A percentile compares a stretch with the other conserved stretches of the same genome.
These are phyloP conservation scores for Pseudomyrmex dendroicus DNA, from an alignment of 1,140 invertebrate genomes.

Conservation along the genomic window DNA sequence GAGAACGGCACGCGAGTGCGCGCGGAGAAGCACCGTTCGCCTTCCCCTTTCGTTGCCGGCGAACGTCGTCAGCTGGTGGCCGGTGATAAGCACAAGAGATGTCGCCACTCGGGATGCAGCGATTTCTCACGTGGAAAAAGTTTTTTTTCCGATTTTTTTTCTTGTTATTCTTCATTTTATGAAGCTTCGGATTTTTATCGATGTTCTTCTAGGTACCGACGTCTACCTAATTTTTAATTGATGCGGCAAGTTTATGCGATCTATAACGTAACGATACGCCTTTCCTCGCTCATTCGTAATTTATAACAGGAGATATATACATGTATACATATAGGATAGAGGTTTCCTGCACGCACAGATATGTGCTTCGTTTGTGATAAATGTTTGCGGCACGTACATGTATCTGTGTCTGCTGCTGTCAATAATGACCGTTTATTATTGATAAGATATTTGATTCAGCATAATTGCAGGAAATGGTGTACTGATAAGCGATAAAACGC, in stretches of 20 bases:
- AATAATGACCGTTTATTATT: background rate
- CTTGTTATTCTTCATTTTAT: background rate
- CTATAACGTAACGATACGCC: background rate
- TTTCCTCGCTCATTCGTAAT: conserved; percentile 24
- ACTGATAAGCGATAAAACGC: background rate
- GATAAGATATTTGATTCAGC: background rate
- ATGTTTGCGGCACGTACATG: background rate
- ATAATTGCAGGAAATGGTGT: background rate
- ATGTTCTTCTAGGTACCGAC: no score
- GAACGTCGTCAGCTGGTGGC: conserved; percentile 36
- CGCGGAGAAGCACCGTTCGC: background rate
- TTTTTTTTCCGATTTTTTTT: background rate
- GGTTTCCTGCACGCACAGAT: background rate
- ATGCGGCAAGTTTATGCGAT: background rate
- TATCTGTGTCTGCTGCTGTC: conserved; percentile 6
- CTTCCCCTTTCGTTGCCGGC: conserved; percentile 18
- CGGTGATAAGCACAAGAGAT: conserved; percentile 49
- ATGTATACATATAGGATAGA: background rate
- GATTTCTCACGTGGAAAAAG: conserved; percentile 4
- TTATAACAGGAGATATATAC: conserved; percentile 23
- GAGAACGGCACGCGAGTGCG: background rate
- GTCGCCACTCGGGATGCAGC: conserved; percentile 56
- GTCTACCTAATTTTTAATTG: conserved; percentile 36
- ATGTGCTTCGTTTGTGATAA: conserved; percentile 4
- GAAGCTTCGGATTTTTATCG: background rate